phyloP scores from a whole-genome alignment of 35 echinoderm and acorn worm genomes.

The Heliocidaris tuberculata region DNA sequence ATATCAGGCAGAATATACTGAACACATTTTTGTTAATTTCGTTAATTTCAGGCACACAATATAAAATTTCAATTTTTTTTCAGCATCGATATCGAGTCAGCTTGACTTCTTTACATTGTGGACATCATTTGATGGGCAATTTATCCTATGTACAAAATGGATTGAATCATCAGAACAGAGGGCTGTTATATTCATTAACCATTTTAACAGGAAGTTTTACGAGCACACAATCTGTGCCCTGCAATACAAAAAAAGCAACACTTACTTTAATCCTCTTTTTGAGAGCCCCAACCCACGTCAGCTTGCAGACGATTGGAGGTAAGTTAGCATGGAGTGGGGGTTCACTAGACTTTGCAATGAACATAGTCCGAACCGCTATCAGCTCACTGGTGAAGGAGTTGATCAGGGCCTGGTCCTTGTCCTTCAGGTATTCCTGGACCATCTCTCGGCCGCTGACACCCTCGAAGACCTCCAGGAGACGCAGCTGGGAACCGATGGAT shows the following conservation, averaged over 20 bases:
- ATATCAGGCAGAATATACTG: too few relatives aligned
- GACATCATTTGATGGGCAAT: too few relatives aligned
- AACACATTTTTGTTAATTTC: too few relatives aligned
- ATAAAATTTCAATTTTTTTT: too few relatives aligned
- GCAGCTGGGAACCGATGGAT: conserved; percentile 89
- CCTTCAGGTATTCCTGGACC: conserved; percentile 94
- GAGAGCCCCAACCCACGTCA: conserved; percentile 90
- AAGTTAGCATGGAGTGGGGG: conserved; percentile 81
- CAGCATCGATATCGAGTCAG: too few relatives aligned
- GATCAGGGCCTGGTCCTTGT: conserved; percentile 91
- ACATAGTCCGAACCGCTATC: conserved; percentile 92
- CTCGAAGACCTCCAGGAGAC: conserved; percentile 97
- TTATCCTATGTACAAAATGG: too few relatives aligned
- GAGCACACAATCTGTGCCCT: too few relatives aligned
- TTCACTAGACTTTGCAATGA: conserved; percentile 58
- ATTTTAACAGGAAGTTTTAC: too few relatives aligned
- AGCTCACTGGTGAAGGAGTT: conserved; percentile 85
- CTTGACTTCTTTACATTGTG: too few relatives aligned
- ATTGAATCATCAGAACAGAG: too few relatives aligned
- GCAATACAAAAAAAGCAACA: not conserved
- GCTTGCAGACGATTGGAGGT: conserved; percentile 85
- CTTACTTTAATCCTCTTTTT: conserved; percentile 86
- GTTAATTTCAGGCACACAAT: too few relatives aligned
- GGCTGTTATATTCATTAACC: too few relatives aligned
- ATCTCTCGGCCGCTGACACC: conserved; percentile 95